phyloP scores from a whole-genome alignment of 2,888 invertebrate genomes.

The Alloplasta piceator region DNA sequence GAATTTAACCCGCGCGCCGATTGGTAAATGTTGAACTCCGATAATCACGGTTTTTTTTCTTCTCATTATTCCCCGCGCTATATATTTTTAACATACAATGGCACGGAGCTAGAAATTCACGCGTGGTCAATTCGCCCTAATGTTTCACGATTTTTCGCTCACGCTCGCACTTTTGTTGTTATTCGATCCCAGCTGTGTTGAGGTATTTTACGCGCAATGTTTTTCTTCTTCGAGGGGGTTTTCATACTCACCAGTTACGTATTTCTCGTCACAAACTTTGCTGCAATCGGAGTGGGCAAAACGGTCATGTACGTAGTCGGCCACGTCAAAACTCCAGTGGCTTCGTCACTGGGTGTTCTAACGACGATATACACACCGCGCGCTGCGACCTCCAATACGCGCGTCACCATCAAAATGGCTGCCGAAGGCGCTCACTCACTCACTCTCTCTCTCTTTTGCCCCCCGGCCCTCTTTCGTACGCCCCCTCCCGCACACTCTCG shows the following conservation, averaged over 20 bases:
- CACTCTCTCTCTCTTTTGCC: conserved; percentile 10
- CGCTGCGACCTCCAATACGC: conserved; percentile 88
- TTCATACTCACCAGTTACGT: conserved; percentile 95
- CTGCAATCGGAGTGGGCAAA: conserved; percentile 97
- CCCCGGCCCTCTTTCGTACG: conserved; percentile 5
- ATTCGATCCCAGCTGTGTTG: conserved; percentile 84
- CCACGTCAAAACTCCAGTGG: conserved; percentile 95
- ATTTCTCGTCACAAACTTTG: conserved; percentile 97
- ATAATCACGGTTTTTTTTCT: not conserved
- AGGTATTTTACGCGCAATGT: conserved; percentile 74
- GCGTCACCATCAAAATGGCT: conserved; percentile 91
- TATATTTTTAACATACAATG: too few species aligned
- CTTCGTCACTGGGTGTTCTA: conserved; percentile 90
- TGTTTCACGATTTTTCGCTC: too few species aligned
- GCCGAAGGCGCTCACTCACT: conserved; percentile 67
- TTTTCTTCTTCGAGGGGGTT: conserved; percentile 85
- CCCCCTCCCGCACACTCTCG: conserved; percentile 12
- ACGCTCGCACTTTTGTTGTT: conserved; percentile 4
- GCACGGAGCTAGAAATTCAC: too few species aligned
- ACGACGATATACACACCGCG: too few species aligned
- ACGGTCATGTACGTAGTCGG: conserved; percentile 95
- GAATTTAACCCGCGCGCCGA: conserved; percentile 2
- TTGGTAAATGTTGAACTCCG: conserved; percentile 20
- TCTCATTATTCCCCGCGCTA: conserved; percentile 37
- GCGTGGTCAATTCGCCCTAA: too few species aligned